Evolutionary conservation across 1,140 invertebrate species (phyloP).

Genomic region (Drosophila auraria): DNA sequence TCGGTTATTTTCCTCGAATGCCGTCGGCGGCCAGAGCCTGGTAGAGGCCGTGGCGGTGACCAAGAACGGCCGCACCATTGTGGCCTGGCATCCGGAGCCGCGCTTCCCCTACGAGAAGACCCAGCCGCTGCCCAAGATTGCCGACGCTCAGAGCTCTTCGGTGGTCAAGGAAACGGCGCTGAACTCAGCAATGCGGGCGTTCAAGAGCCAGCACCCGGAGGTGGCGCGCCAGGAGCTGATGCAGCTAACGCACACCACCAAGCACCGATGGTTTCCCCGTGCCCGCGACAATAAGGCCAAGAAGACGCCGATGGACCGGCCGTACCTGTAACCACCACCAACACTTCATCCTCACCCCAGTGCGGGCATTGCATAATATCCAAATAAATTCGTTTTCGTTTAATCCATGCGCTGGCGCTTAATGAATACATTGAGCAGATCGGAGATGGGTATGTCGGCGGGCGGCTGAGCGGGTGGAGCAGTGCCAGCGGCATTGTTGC

Average conservation of each 20-base stretch:
- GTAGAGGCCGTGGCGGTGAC: conserved; percentile 88
- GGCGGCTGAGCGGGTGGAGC: conserved; percentile 87
- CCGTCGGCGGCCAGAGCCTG: conserved; percentile 68
- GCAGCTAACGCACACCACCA: conserved; percentile 91
- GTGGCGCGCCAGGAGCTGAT: conserved; percentile 89
- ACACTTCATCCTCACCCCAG: not conserved
- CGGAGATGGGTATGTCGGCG: conserved; percentile 89
- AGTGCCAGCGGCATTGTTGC: conserved; percentile 89
- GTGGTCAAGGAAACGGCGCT: conserved; percentile 89
- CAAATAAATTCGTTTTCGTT: conserved; percentile 47
- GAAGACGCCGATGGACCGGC: conserved; percentile 89
- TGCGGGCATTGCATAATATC: conserved; percentile 61
- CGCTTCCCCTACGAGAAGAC: conserved; percentile 94
- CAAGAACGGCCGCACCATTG: conserved; percentile 91
- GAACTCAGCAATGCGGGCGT: conserved; percentile 88
- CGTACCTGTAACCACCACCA: conserved; percentile 88
- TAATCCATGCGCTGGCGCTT: conserved; percentile 71
- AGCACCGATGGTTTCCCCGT: conserved; percentile 92
- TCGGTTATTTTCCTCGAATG: conserved; percentile 76
- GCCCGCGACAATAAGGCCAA: conserved; percentile 89
- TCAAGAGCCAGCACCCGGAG: conserved; percentile 88
- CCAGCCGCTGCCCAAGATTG: conserved; percentile 88
- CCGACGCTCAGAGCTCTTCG: conserved; percentile 77
- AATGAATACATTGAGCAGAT: conserved; percentile 87
- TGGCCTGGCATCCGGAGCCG: conserved; percentile 94